Evolutionary conservation across 2,797 vertebrate genomes (phyloP), one percentile per base, ranked within the genome.

Genomic region (Catostomus latipinnis): DNA sequence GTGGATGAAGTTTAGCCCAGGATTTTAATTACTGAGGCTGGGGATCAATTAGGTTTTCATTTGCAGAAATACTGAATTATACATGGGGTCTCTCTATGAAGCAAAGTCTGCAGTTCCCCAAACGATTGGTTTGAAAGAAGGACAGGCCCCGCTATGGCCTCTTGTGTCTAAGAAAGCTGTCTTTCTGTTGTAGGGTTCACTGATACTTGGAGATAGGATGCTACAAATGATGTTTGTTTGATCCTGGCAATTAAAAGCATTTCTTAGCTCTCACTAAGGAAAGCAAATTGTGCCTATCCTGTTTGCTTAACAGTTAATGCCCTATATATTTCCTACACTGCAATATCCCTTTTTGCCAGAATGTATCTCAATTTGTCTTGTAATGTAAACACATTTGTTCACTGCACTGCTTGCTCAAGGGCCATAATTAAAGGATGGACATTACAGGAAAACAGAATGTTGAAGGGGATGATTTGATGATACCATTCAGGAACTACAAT

Each of bases 1-100:
- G 85, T 75, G 69, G 82, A 88, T 86, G 77, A 89, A 84, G 88
- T 86, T 89, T 86, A 88, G 82, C 78, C 84, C 80, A 74, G 87
- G 82, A 87, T 87, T 90, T 66, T 83, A 90, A 91, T 90, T 87
- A 87, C 81, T 77, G 52, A 78, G 76, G 77, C 74, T 79, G 80
- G 52, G 86, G 86, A 77, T 82, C 76, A 84, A 88, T 91, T 89
- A 49, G 79, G 72, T 86, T 88, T 90, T 82, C 48, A 83, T 84
- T 84, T 84, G 81, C 85, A 87, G 74, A 87, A 86, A 85, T 85
- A 79, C 78, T 77, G 81, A 69, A 84, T 87, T 77, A 84, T 86
- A 81, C 73, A 76, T 83, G 61, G 86, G 80, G 50, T 78, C 63
- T 49, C 80, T 60, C 83, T 84, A 46, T 72, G 46, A 88, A 80